Conservation (phyloP, 2,888 invertebrate genomes). For the Diadegma fenestrale region DNA sequence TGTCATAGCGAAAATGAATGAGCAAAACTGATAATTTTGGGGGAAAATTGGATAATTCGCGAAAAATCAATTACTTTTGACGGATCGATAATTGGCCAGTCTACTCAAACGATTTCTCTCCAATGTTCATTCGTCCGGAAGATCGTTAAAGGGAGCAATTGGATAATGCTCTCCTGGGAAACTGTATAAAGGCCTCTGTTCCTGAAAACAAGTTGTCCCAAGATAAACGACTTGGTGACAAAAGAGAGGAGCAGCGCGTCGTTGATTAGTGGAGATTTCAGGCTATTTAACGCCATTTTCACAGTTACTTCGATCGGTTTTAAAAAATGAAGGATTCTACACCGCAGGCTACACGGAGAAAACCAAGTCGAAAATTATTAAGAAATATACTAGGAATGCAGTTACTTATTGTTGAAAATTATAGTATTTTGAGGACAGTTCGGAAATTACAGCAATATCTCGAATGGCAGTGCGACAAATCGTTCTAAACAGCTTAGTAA, state of each 20-base stretch:
- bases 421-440: too few species aligned
- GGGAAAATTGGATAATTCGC: neutral
- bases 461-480: too few species aligned
- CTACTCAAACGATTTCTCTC: constrained; percentile 14
- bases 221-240: constrained; percentile 71
- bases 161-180: constrained; percentile 77
- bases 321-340: neutral
- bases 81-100: neutral
- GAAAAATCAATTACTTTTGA: neutral
- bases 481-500: too few species aligned
- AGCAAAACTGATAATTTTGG: neutral
- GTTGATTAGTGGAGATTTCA: neutral
- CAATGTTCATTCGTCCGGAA: constrained; percentile 68
- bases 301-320: neutral
- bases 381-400: too few species aligned
- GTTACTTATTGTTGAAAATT: too few species aligned
- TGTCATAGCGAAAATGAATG: neutral
- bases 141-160: constrained; percentile 76
- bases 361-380: too few species aligned
- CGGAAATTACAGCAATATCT: too few species aligned
- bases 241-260: neutral
- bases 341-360: too few species aligned
- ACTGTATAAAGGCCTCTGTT: neutral
- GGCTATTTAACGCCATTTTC: neutral
- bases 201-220: constrained; percentile 37